Conservation (phyloP, 2,888 invertebrate genomes). For the Cylloceria caligata region DNA sequence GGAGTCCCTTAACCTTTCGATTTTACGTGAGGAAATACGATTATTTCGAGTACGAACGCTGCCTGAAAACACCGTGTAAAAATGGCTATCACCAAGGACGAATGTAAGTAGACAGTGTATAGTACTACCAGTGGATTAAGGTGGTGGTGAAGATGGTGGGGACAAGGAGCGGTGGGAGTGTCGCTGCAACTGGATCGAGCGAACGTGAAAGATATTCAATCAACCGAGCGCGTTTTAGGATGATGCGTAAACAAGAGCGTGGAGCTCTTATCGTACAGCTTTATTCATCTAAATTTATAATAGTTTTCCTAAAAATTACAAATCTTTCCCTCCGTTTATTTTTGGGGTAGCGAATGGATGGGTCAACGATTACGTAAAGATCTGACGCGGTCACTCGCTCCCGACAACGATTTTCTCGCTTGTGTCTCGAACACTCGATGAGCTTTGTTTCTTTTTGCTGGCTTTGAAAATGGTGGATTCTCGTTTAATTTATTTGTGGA, state of each 20-base stretch:
- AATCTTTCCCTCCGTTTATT: constrained; percentile 69
- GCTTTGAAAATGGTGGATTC: background rate
- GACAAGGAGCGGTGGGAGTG: constrained; percentile 11
- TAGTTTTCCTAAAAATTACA: constrained; percentile 38
- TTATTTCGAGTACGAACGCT: constrained; percentile 3
- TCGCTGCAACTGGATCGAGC: constrained; percentile 44
- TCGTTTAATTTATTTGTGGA: background rate
- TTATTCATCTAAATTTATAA: background rate
- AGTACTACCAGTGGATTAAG: background rate
- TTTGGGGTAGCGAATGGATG: constrained; percentile 67
- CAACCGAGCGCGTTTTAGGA: constrained; percentile 34
- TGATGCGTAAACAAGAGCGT: constrained; percentile 13
- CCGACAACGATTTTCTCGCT: constrained; percentile 19
- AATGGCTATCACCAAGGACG: constrained; percentile 83
- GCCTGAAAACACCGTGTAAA: constrained; percentile 66
- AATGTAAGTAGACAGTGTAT: constrained; percentile 81
- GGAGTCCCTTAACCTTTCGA: background rate
- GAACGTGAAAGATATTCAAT: constrained; percentile 41
- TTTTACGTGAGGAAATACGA: background rate
- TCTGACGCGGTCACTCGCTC: constrained; percentile 18
- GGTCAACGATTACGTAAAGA: constrained; percentile 70
- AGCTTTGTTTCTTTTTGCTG: constrained; percentile 25
- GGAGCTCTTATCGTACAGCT: too few species aligned
- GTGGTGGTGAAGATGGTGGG: constrained; percentile 11
- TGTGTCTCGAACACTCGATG: constrained; percentile 1